phyloP scores from a whole-genome alignment of 2,888 invertebrate genomes.

The Platycnemis pennipes region DNA sequence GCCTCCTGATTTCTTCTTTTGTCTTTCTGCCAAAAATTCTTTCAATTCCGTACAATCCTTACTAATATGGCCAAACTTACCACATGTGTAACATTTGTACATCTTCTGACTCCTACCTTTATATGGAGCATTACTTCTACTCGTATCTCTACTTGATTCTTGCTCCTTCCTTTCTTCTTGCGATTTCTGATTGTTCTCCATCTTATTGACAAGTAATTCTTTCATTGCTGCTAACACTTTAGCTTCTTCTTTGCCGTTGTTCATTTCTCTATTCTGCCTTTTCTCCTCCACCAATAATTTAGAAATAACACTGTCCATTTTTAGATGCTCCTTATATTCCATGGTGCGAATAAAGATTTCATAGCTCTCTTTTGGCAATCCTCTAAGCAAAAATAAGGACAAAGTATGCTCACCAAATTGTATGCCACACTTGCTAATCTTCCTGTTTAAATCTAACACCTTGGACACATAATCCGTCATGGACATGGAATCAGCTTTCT shows the following conservation, averaged over 20 bases:
- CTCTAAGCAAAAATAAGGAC: neutral
- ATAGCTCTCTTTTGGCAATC: neutral
- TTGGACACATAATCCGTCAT: neutral
- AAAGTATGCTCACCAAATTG: neutral
- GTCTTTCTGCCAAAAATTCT: neutral
- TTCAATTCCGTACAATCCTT: neutral
- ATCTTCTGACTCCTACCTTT: neutral
- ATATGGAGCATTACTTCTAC: neutral
- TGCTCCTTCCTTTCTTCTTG: neutral
- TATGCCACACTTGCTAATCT: neutral
- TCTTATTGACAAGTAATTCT: neutral
- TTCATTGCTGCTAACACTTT: neutral
- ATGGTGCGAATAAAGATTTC: neutral
- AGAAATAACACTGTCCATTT: neutral
- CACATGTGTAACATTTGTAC: neutral
- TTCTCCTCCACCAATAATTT: neutral
- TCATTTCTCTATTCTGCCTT: neutral
- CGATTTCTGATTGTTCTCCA: neutral
- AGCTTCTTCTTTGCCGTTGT: neutral
- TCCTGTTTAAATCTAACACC: neutral
- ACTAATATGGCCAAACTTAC: neutral
- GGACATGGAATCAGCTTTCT: neutral
- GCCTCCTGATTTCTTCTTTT: neutral
- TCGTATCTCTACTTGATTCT: neutral
- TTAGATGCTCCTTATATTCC: slow-evolving; percentile 1